These are phyloP conservation scores for Xerus rutilus DNA, from an alignment of 2,797 vertebrate genomes.

Conservation along the genomic window DNA sequence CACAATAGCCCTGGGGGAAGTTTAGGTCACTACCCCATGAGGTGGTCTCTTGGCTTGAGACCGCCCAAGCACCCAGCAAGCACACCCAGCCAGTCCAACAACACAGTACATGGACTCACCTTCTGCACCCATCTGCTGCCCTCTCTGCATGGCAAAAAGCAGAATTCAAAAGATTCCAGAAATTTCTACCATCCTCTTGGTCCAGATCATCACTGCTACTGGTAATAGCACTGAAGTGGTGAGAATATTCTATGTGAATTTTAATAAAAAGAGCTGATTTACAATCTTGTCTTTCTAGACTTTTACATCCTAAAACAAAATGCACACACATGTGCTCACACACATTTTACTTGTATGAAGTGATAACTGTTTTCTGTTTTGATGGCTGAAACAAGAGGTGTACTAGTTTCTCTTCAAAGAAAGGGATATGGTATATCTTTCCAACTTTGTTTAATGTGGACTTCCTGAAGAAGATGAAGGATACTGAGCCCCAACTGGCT, in stretches of 20 bases:
- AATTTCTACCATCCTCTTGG: neutral
- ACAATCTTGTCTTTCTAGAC: neutral
- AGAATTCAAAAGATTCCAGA: neutral
- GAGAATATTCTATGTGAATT: neutral
- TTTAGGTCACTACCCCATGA: neutral
- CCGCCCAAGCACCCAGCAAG: neutral
- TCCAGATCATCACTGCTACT: neutral
- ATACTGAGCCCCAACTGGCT: no score
- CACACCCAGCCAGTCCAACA: neutral
- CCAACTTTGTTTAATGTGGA: neutral
- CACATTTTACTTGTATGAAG: neutral
- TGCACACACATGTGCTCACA: no score
- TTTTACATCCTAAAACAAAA: neutral
- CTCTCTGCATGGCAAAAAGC: neutral
- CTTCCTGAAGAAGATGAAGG: neutral
- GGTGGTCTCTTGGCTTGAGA: neutral
- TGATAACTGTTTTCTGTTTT: neutral
- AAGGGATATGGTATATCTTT: neutral
- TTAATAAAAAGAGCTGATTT: neutral
- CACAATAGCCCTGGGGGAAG: neutral
- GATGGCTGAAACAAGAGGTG: neutral
- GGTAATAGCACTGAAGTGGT: neutral
- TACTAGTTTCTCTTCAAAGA: neutral
- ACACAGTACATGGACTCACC: rapidly evolving
- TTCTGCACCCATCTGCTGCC: neutral